Base-by-base conservation (phyloP, 2,797 vertebrate species). In the Cossypha niveicapilla region DNA sequence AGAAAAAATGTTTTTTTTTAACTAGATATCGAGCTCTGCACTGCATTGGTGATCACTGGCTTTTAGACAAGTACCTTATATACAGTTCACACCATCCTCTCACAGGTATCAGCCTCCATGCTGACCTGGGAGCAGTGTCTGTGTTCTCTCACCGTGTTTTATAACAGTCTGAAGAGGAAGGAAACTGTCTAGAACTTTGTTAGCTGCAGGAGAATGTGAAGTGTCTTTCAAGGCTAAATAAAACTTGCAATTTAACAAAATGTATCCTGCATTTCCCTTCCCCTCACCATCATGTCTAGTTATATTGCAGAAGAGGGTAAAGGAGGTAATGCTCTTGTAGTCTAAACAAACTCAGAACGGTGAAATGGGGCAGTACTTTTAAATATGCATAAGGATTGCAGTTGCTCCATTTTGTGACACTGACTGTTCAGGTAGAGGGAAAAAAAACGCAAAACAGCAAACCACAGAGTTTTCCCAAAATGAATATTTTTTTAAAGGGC, bases 311-410 rank as follows among this genome's bases (percentile, higher is more conserved):
- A 63, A 62, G 44, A 91, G 88, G 94, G 73, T 82, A 92, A 96
- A 76, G 90, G 86, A 97, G 92, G 84, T 85, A 76, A 96, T 56
- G 81, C 76, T 94, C 80, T 73, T 93, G 54, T 74, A 83, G 86
- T 78, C 86, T 94, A 95, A 94, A 94, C 88, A 94, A 93, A 78
- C 57, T 79, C 88, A 75, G 76, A 75, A 39, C 0, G 1, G 81
- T 91, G 94, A 93, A 97, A 57, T 86, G 86, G 92, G 86, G 81
- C 77, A 84, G 73, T 57, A 58, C 65, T 86, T 94, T 95, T 77
- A 97, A 94, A 95, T 93, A 96, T 95, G 85, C 71, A 93, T 96
- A 74, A 93, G 83, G 70, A 51, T 74, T 95, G 84, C 85, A 79
- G 76, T 93, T 94, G 93, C 78, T 95, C 65, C 39, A 77, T 74